Percentiles rank a stretch among this genome's conserved stretches.
Conservation (phyloP, 2,113 vertebrate species). For the Collichthys lucidus region DNA sequence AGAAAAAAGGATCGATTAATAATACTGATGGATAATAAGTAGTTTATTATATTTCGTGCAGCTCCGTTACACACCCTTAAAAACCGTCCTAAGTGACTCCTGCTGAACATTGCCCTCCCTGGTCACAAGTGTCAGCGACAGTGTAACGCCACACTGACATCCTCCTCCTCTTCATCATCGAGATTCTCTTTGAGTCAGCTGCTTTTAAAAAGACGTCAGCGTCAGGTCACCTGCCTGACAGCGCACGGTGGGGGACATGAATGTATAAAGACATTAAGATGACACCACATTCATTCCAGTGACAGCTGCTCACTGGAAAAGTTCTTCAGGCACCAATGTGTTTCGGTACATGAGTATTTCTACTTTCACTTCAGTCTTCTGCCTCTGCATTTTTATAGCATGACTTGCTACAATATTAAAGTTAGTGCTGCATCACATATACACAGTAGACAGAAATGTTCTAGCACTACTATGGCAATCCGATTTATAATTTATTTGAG, state of each 20-base stretch:
- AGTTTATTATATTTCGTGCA: too few relatives aligned
- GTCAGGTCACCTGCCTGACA: conserved; percentile 30
- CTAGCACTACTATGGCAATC: not conserved
- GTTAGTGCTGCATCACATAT: not conserved
- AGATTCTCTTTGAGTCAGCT: conserved; percentile 1
- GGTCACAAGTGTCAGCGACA: not conserved
- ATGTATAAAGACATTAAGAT: conserved; percentile 9
- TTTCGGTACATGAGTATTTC: not conserved
- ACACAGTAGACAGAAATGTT: not conserved
- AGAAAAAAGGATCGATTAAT: too few relatives aligned
- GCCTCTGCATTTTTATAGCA: not conserved
- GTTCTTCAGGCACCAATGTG: conserved; percentile 38
- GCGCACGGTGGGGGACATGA: not conserved
- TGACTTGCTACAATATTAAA: not conserved
- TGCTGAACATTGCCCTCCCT: not conserved
- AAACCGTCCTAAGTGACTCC: not conserved
- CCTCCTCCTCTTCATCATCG: not conserved
- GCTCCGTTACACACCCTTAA: not conserved
- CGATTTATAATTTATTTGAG: conserved; percentile 6
- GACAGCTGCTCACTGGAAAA: conserved; percentile 16
- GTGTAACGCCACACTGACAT: not conserved
- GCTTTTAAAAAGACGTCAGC: conserved; percentile 15
- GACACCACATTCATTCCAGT: conserved; percentile 10
- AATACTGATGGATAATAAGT: too few relatives aligned
- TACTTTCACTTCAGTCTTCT: too few relatives aligned